These are phyloP conservation scores for Peromyscus californicus DNA, from an alignment of 2,113 vertebrate genomes.

Conservation along the genomic window DNA sequence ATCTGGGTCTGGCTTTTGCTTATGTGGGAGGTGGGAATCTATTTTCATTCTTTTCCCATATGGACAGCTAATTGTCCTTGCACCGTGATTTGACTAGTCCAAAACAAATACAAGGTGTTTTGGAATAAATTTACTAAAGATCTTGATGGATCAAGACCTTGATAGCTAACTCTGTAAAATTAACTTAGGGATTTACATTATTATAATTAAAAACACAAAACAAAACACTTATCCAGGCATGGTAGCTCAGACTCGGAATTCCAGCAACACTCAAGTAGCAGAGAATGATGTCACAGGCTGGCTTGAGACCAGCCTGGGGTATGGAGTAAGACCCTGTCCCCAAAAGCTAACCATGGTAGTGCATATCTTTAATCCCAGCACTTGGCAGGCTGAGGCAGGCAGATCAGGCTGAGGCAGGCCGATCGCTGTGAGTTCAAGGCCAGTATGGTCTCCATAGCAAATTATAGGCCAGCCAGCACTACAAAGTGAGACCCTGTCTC, in stretches of 20 bases:
- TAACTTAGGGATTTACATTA: neutral
- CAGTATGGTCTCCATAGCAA: neutral
- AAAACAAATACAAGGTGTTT: conserved; percentile 62
- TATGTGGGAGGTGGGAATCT: conserved; percentile 77
- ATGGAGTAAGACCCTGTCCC: neutral
- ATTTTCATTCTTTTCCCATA: conserved; percentile 76
- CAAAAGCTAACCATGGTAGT: neutral
- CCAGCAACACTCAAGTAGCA: neutral
- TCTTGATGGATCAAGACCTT: neutral
- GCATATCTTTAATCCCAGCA: neutral
- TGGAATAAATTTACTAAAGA: conserved; percentile 22
- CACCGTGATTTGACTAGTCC: neutral
- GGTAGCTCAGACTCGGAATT: neutral
- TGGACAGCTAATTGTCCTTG: conserved; percentile 73
- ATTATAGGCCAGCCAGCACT: neutral
- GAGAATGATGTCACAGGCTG: neutral
- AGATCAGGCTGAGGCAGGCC: neutral
- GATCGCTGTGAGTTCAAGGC: neutral
- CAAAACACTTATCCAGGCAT: neutral
- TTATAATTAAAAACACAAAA: neutral
- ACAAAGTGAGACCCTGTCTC: neutral
- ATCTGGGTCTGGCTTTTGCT: conserved; percentile 25
- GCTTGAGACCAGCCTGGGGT: neutral
- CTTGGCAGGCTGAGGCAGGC: neutral
- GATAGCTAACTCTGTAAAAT: neutral